Conservation (phyloP, 2,888 invertebrate species). For the Meteorus cinctellus region DNA sequence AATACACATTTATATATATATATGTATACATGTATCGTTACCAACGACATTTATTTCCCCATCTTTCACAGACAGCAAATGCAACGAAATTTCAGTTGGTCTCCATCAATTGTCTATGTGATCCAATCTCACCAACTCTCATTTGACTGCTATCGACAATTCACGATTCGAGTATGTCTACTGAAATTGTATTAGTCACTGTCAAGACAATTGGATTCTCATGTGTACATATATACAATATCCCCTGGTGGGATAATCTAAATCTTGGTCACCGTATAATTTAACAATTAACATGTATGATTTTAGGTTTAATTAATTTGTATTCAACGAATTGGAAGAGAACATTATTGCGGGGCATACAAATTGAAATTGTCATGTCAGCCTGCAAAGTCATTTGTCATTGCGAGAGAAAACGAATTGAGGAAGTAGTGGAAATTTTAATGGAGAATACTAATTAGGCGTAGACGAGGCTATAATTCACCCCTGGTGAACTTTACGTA, state of each 20-base stretch:
- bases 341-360: no score
- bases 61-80: neutral
- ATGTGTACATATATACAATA: neutral
- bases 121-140: neutral
- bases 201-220: neutral
- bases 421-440: no score
- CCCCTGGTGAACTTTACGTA: no score
- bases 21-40: neutral
- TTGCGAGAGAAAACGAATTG: no score
- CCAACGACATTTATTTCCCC: neutral
- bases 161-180: neutral
- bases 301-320: neutral
- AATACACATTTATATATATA: no score
- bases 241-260: neutral
- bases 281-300: neutral
- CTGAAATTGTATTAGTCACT: slow-evolving; percentile 26
- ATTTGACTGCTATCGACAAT: neutral
- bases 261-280: neutral
- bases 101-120: slow-evolving; percentile 41
- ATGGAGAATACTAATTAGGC: no score
- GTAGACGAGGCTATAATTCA: no score
- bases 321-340: no score
- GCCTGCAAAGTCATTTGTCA: no score
- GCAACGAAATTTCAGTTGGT: slow-evolving; percentile 17
- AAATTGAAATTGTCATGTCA: no score